phyloP scores from a whole-genome alignment of 2,888 invertebrate species.

The Tricholauxania praeusta region DNA sequence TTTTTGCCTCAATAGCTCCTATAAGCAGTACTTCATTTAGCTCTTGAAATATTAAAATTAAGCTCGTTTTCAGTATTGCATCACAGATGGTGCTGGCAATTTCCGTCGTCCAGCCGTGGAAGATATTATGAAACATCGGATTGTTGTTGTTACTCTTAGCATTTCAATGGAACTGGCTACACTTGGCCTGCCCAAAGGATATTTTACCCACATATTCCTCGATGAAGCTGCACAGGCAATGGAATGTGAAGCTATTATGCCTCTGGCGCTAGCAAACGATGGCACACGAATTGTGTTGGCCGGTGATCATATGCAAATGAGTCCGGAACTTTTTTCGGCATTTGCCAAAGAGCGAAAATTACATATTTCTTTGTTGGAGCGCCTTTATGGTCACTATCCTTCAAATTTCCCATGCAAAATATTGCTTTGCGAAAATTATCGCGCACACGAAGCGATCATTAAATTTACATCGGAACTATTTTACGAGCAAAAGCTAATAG shows the following conservation, averaged over 20 bases:
- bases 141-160: conserved; percentile 83
- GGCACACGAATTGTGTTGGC: conserved; percentile 83
- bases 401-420: conserved; percentile 81
- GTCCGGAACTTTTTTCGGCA: conserved; percentile 83
- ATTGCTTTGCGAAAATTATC: conserved; percentile 83
- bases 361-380: conserved; percentile 81
- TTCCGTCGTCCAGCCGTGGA: conserved; percentile 79
- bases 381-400: conserved; percentile 83
- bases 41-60: background rate
- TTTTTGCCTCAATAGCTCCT: background rate
- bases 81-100: conserved; percentile 74
- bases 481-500: conserved; percentile 81
- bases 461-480: conserved; percentile 85
- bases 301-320: conserved; percentile 88
- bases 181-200: conserved; percentile 75
- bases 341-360: conserved; percentile 78
- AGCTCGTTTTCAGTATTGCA: conserved; percentile 74
- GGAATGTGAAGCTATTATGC: conserved; percentile 87
- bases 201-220: conserved; percentile 82
- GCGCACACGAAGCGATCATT: conserved; percentile 85
- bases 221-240: conserved; percentile 91
- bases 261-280: conserved; percentile 78
- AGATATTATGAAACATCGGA: conserved; percentile 77
- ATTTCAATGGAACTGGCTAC: conserved; percentile 82
- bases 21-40: background rate